phyloP scores from a whole-genome alignment of 2,113 vertebrate genomes.

The Heterocephalus glaber region DNA sequence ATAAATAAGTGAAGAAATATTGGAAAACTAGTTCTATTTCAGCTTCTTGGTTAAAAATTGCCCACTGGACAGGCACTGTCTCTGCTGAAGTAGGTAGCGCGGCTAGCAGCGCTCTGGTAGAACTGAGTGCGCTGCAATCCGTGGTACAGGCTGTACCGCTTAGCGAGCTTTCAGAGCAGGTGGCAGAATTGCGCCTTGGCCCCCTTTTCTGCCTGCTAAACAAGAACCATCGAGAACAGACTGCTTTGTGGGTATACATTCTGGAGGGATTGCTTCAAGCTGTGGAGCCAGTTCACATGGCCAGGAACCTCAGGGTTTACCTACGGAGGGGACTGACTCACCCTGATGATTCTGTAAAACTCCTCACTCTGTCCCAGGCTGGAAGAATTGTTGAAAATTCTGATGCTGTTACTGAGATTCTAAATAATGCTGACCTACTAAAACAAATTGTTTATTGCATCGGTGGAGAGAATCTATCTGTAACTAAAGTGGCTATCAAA shows the following conservation, averaged over 20 bases:
- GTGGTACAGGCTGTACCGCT: no score
- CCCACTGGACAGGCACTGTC: no score
- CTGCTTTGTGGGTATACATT: conserved; percentile 91
- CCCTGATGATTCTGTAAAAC: conserved; percentile 89
- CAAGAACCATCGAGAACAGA: conserved; percentile 86
- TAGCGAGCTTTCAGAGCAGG: no score
- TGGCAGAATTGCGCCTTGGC: no score
- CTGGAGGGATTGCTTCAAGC: conserved; percentile 92
- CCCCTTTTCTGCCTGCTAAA: no score
- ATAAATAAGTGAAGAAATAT: background rate
- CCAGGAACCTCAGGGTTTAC: conserved; percentile 88
- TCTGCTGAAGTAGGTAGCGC: no score
- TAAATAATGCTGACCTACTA: conserved; percentile 89
- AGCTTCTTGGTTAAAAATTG: background rate
- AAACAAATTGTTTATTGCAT: conserved; percentile 91
- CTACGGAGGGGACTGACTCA: conserved; percentile 92
- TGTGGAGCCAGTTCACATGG: conserved; percentile 88
- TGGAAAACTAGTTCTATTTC: background rate
- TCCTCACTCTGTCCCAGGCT: conserved; percentile 91
- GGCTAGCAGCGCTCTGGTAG: no score
- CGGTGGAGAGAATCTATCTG: conserved; percentile 91
- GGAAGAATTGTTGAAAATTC: conserved; percentile 90
- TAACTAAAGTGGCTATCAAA: conserved; percentile 94
- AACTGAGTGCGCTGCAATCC: no score
- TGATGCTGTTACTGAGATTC: conserved; percentile 88